Percentiles rank a stretch among this genome's conserved stretches.
Conservation (phyloP, 2,888 invertebrate genomes). For the Agapetus fuscipes region DNA sequence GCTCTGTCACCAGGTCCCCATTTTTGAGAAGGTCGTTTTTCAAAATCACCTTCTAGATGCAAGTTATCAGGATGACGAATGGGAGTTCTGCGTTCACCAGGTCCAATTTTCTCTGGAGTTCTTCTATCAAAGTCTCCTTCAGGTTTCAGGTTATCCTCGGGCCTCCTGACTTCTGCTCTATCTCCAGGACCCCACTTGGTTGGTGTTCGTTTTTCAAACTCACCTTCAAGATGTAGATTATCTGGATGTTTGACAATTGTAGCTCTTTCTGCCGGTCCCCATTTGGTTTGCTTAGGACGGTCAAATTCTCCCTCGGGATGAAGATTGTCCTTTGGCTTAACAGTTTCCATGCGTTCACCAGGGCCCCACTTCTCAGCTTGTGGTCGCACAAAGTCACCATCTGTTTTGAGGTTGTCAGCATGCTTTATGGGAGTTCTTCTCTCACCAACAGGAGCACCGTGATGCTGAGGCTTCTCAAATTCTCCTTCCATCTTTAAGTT, state of each 20-base stretch:
- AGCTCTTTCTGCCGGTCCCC: conserved; percentile 33
- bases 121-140: conserved; percentile 44
- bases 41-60: conserved; percentile 41
- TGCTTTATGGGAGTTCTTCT: conserved; percentile 46
- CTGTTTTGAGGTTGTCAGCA: conserved; percentile 51
- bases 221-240: conserved; percentile 41
- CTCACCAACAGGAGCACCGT: conserved; percentile 44
- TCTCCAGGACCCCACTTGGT: conserved; percentile 32
- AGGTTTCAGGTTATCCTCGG: conserved; percentile 39
- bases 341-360: conserved; percentile 31
- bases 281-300: conserved; percentile 31
- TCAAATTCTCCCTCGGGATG: conserved; percentile 44
- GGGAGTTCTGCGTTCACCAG: conserved; percentile 33
- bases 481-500: conserved; percentile 48
- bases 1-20: conserved; percentile 26
- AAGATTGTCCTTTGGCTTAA: conserved; percentile 43
- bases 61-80: conserved; percentile 35
- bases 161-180: conserved; percentile 29
- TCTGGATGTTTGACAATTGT: conserved; percentile 33
- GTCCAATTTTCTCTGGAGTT: conserved; percentile 34
- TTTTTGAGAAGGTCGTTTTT: conserved; percentile 25
- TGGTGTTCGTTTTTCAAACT: conserved; percentile 28
- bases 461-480: conserved; percentile 43
- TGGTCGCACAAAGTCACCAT: conserved; percentile 39
- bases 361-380: conserved; percentile 31